phyloP scores from a whole-genome alignment of 2,113 vertebrate species.

The Gallinago paraguaiae region DNA sequence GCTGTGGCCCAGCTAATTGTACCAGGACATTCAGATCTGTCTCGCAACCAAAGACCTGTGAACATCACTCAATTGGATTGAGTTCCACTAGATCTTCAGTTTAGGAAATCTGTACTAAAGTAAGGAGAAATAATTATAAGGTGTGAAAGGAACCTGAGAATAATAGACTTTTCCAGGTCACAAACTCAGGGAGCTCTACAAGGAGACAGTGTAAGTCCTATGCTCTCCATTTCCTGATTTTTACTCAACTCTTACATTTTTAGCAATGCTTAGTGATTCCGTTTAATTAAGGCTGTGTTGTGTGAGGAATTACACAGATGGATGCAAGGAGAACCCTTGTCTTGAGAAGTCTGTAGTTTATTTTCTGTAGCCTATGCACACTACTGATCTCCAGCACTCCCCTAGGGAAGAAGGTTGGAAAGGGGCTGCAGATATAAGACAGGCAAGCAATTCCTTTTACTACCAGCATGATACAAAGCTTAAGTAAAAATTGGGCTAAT shows the following conservation, averaged over 20 bases:
- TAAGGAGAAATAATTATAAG: background rate
- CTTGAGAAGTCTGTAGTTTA: background rate
- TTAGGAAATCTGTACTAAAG: background rate
- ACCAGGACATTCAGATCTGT: rapidly evolving
- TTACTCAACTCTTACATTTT: background rate
- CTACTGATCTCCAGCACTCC: background rate
- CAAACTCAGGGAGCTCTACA: rapidly evolving
- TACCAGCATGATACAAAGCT: background rate
- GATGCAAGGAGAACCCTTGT: background rate
- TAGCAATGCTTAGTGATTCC: background rate
- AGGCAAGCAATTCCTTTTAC: background rate
- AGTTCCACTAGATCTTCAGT: background rate
- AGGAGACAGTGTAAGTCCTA: background rate
- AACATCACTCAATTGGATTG: background rate
- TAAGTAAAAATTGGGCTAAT: background rate
- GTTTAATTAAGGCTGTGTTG: background rate
- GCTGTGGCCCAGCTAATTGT: background rate
- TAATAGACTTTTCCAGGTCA: background rate
- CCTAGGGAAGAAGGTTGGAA: background rate
- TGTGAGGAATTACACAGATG: background rate
- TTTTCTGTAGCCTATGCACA: rapidly evolving
- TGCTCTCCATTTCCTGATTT: background rate
- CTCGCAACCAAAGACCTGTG: background rate
- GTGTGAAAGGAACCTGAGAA: background rate
- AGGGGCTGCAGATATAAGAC: background rate